Conservation (phyloP, 2,113 vertebrate genomes). For the Tupaia tana region DNA sequence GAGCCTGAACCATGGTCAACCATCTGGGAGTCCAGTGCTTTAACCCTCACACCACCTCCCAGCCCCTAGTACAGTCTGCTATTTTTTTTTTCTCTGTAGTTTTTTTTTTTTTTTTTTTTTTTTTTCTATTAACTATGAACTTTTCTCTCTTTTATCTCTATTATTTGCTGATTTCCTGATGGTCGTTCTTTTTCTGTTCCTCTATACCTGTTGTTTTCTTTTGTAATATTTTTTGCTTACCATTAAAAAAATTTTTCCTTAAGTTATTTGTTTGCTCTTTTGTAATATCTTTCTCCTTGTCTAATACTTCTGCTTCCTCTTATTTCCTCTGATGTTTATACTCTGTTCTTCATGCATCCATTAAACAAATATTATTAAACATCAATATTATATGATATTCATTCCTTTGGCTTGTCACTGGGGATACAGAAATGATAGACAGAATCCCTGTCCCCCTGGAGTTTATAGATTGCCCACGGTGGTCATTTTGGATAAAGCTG, state of each 20-base stretch:
- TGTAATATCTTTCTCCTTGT: conserved; percentile 29
- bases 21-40: too few relatives aligned
- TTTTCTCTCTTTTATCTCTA: conserved; percentile 40
- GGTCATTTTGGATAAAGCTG: conserved; percentile 25
- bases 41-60: too few relatives aligned
- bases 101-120: conserved; percentile 51
- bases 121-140: conserved; percentile 10
- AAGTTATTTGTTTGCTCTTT: conserved; percentile 16
- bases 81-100: conserved; percentile 26
- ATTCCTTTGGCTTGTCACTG: conserved; percentile 2
- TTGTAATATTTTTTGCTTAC: not conserved
- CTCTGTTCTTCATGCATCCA: conserved; percentile 14
- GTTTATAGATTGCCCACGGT: not conserved
- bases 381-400: not conserved
- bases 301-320: not conserved
- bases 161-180: conserved; percentile 49
- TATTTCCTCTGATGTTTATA: conserved; percentile 57
- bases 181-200: conserved; percentile 14
- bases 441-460: not conserved
- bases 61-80: not conserved
- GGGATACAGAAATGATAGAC: not conserved
- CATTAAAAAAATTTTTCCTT: too few relatives aligned
- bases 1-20: too few relatives aligned
- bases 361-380: conserved; percentile 47
- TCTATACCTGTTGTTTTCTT: not conserved